A percentile compares a stretch with the other conserved stretches of the same genome.
phyloP scores from a whole-genome alignment of 2,113 vertebrate genomes.

The Bufo gargarizans region DNA sequence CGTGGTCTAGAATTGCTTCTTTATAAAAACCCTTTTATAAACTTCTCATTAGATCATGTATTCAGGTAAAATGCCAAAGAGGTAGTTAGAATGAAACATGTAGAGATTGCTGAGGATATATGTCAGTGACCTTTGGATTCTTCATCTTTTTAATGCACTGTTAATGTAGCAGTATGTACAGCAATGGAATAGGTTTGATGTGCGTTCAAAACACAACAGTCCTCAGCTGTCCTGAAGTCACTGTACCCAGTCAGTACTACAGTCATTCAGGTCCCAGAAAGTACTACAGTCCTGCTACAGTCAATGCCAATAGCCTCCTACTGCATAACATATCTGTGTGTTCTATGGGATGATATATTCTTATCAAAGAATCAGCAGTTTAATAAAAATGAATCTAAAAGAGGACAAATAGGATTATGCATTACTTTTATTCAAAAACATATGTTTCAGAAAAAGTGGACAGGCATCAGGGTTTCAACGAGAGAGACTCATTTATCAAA shows the following conservation, averaged over 20 bases:
- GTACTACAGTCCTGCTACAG: too few relatives aligned
- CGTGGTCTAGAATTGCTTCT: conserved; percentile 28
- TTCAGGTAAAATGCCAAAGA: conserved; percentile 53
- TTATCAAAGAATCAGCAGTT: too few relatives aligned
- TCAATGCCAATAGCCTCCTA: too few relatives aligned
- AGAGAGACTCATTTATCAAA: too few relatives aligned
- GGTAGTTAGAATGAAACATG: conserved; percentile 35
- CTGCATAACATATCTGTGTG: too few relatives aligned
- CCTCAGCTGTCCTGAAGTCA: background rate
- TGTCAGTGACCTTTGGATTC: conserved; percentile 44
- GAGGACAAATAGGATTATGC: too few relatives aligned
- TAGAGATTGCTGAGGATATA: conserved; percentile 20
- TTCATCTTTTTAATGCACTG: conserved; percentile 40
- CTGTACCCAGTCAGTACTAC: background rate
- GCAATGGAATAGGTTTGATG: conserved; percentile 8
- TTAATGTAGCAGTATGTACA: conserved; percentile 23
- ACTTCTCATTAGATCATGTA: conserved; percentile 50
- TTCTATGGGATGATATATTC: too few relatives aligned
- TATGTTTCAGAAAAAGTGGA: too few relatives aligned
- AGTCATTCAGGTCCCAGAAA: background rate
- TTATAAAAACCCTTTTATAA: conserved; percentile 52
- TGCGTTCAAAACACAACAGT: conserved; percentile 19
- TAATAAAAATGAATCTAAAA: too few relatives aligned
- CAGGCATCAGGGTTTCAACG: too few relatives aligned
- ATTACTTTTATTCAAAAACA: too few relatives aligned